phyloP scores from a whole-genome alignment of 2,113 vertebrate genomes.

The Oncorhynchus nerka region DNA sequence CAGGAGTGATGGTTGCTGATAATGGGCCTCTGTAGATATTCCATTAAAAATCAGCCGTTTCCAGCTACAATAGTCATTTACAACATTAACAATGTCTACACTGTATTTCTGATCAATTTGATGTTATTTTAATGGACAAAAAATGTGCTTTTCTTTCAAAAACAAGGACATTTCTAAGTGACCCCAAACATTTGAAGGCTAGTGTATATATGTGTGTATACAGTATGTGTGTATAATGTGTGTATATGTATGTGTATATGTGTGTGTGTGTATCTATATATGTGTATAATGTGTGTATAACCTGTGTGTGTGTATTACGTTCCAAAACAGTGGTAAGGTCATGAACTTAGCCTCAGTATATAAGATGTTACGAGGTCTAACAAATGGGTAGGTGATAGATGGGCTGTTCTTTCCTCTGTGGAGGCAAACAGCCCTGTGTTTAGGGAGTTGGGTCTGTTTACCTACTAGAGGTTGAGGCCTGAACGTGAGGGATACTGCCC shows the following conservation, averaged over 20 bases:
- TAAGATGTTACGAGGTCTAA: conserved; percentile 33
- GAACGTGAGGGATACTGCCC: conserved; percentile 30
- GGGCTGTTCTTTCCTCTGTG: conserved; percentile 30
- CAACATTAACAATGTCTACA: too few species aligned
- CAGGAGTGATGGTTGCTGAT: too few species aligned
- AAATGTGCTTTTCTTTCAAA: too few species aligned
- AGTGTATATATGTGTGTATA: neutral
- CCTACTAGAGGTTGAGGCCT: conserved; percentile 24
- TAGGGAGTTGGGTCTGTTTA: conserved; percentile 16
- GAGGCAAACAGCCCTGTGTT: conserved; percentile 4
- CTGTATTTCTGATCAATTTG: too few species aligned
- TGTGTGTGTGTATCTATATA: neutral
- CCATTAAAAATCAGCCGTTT: too few species aligned
- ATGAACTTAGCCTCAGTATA: neutral
- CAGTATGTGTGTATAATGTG: neutral
- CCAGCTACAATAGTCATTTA: too few species aligned
- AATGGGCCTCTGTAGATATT: too few species aligned
- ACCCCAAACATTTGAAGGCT: too few species aligned
- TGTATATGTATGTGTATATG: neutral
- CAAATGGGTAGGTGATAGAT: conserved; percentile 21
- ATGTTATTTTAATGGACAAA: too few species aligned
- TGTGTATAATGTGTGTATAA: neutral
- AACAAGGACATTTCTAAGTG: too few species aligned
- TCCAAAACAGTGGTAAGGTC: too few species aligned
- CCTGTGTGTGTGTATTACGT: neutral